Base-by-base conservation (phyloP, 2,888 invertebrate species). In the Desoria tigrina region DNA sequence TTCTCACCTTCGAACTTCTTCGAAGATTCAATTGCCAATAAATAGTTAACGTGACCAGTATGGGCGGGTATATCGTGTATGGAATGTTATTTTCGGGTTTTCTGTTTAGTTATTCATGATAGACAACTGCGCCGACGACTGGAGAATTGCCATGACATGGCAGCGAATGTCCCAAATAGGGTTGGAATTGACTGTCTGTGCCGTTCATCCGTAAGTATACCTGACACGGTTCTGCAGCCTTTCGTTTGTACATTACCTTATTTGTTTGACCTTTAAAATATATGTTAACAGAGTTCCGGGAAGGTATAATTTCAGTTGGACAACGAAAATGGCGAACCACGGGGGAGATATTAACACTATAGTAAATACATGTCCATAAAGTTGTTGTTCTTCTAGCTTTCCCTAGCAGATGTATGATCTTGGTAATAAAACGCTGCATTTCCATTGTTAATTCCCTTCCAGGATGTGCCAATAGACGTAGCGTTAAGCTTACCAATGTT, bases 51-150 rank as follows among this genome's bases (percentile, higher is more conserved):
- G n/a, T n/a, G n/a, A n/a, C n/a, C n/a, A n/a, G n/a, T n/a, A n/a
- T n/a, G n/a, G n/a, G n/a, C n/a, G n/a, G n/a, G n/a, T n/a, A n/a
- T n/a, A n/a, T n/a, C n/a, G n/a, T n/a, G 32, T 32, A 7, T 32
- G 11, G 32, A 32, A 32, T 7, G 32, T 32, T 32, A 32, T 32
- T n/a, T n/a, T 9, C 39, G 16, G 45, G 45, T 16, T 68, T 60
- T 58, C 59, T 64, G 85, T 86, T 51, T 87, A 99, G 97, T 88
- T 99, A 84, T 99, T 98, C 86, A 97, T 98, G 92, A 96, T 98
- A 84, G 98, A 99, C 87, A 99, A 99, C 86, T 97, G 97, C 84
- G 96, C 98, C 76, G 99, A 99, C 82, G 99, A 99, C 85, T 99
- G 99, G 99, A 87, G 98, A 81, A 99, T 99, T 84, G 98, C 98